Evolutionary conservation across 1,140 invertebrate genomes (phyloP), one percentile per base, ranked within the genome.

Genomic region (Cydia splendana): DNA sequence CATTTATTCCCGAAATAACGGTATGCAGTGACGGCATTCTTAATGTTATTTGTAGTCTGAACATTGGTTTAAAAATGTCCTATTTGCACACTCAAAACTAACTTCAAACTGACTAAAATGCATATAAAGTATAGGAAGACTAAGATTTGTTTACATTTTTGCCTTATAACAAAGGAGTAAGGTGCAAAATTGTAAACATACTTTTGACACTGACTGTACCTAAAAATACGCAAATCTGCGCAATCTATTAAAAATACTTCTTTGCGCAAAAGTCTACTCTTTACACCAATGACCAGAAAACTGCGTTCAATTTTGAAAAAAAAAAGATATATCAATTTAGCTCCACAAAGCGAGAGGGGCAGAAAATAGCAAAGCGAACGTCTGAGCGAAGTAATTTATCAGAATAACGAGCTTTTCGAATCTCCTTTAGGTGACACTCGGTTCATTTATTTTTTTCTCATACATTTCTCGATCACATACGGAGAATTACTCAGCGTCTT

Each of bases 391-490:
- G 83, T 84, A 88, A 88, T 91, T 89, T 90, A 91, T 91, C 88
- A 88, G 89, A 85, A 87, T 88, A 91, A 91, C 88, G 89, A 90
- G 85, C 84, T 87, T 88, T 87, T 87, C 86, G 87, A 91, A 91
- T 90, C 87, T 89, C 85, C 84, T 88, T 87, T 88, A 82, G 84
- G 89, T 89, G 89, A 89, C 89, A 87, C 84, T 83, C 80, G 87
- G 86, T 91, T 91, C 89, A 91, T 91, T 91, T 91, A 89, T 91
- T 85, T 85, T 90, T 87, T 89, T 90, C 88, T 89, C 85, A 87
- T 89, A 88, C 88, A 82, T 87, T 89, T 85, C 84, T 84, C 86
- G 86, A 91, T 91, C 88, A 88, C 87, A 88, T 89, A 87, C 88
- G 80, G 82, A 82, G 83, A 84, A 85, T 89, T 86, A 86, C 82